Percentiles rank a stretch among this genome's conserved stretches.
phyloP scores from a whole-genome alignment of 37 sponge, comb jelly and placozoan genomes.

The Haliclona indistincta region DNA sequence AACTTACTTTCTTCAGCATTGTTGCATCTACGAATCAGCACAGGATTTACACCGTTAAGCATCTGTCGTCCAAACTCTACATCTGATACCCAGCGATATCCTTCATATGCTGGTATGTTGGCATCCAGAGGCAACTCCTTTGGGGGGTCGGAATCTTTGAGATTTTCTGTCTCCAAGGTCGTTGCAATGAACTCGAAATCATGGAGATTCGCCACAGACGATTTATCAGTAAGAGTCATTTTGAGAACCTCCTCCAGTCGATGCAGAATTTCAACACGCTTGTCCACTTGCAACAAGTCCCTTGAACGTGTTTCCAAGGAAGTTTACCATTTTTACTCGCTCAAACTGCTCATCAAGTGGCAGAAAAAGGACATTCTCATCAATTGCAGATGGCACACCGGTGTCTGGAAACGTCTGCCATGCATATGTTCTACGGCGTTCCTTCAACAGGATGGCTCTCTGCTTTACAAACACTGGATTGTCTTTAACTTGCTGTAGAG shows the following conservation, averaged over 20 bases:
- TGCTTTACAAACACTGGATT: slow-evolving; percentile 22
- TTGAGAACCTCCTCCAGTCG: too few relatives aligned
- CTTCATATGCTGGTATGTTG: slow-evolving; percentile 2
- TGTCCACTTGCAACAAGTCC: not conserved
- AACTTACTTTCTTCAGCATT: too few relatives aligned
- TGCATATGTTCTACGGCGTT: slow-evolving; percentile 4
- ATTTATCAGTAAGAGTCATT: too few relatives aligned
- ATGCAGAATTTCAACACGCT: too few relatives aligned
- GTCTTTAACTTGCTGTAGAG: slow-evolving; percentile 10
- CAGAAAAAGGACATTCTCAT: not conserved
- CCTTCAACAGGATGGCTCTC: slow-evolving; percentile 6
- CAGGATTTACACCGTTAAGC: slow-evolving; percentile 72
- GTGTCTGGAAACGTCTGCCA: slow-evolving; percentile 26
- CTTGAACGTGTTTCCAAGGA: not conserved
- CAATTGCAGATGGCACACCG: slow-evolving; percentile 18
- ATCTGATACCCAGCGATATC: slow-evolving; percentile 59
- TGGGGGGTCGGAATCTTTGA: not conserved
- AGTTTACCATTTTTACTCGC: slow-evolving; percentile 36
- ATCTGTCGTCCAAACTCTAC: slow-evolving; percentile 73
- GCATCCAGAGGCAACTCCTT: not conserved
- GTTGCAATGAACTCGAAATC: not conserved
- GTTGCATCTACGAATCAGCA: slow-evolving; percentile 30
- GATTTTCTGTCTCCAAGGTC: not conserved
- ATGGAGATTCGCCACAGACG: too few relatives aligned
- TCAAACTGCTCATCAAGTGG: slow-evolving; percentile 53